phyloP scores from a whole-genome alignment of 1,140 invertebrate species.

The Drosophila sp. region DNA sequence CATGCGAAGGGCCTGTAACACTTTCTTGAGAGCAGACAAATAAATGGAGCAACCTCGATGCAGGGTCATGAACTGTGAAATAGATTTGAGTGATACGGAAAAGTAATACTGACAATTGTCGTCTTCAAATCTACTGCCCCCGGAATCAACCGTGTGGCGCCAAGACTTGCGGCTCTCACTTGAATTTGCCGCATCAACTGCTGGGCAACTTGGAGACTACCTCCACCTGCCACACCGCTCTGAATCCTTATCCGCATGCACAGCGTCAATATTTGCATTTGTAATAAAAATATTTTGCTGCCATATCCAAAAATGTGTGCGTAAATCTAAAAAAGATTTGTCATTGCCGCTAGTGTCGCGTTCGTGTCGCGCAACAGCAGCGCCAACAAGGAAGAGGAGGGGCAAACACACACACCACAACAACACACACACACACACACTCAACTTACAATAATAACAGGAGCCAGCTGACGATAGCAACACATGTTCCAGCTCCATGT shows the following conservation, averaged over 20 bases:
- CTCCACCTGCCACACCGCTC: slow-evolving; percentile 2
- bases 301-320: slow-evolving; percentile 64
- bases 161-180: background rate
- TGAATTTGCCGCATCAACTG: slow-evolving; percentile 40
- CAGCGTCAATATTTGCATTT: slow-evolving; percentile 80
- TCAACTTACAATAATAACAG: slow-evolving; percentile 28
- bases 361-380: slow-evolving; percentile 46
- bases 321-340: slow-evolving; percentile 80
- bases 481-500: slow-evolving; percentile 44
- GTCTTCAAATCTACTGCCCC: background rate
- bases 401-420: background rate
- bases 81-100: too few species aligned
- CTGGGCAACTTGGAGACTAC: background rate
- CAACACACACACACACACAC: background rate
- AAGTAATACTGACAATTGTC: background rate
- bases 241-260: slow-evolving; percentile 13
- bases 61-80: too few species aligned
- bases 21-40: too few species aligned
- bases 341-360: slow-evolving; percentile 59
- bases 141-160: background rate
- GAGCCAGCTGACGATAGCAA: slow-evolving; percentile 50
- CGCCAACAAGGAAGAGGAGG: slow-evolving; percentile 21
- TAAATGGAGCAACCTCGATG: too few species aligned
- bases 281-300: slow-evolving; percentile 82
- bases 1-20: background rate